phyloP scores from a whole-genome alignment of 1,140 invertebrate species.

The Drosophila busckii region DNA sequence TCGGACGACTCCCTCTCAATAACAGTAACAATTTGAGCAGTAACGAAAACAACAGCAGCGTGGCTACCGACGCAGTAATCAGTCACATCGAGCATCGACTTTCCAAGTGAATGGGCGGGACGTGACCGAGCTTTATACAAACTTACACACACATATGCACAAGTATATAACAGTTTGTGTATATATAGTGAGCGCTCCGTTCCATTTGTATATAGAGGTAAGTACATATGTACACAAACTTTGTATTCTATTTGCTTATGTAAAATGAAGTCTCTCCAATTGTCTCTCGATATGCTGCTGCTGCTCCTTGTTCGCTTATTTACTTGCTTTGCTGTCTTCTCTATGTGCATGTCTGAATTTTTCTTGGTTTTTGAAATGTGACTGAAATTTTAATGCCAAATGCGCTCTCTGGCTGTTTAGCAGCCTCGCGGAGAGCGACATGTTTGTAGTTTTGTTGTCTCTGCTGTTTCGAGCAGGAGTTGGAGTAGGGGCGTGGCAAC shows the following conservation, averaged over 20 bases:
- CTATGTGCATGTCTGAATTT: slow-evolving; percentile 21
- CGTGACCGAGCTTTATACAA: slow-evolving; percentile 54
- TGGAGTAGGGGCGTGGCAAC: neutral
- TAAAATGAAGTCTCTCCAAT: slow-evolving; percentile 40
- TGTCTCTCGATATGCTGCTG: slow-evolving; percentile 23
- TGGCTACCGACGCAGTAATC: slow-evolving; percentile 58
- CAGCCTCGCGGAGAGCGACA: neutral
- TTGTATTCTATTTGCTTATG: slow-evolving; percentile 70
- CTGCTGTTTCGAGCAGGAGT: neutral
- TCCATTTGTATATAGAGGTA: slow-evolving; percentile 9
- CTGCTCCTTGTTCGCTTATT: slow-evolving; percentile 62
- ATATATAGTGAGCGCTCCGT: slow-evolving; percentile 17
- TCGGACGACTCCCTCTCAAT: too few species aligned
- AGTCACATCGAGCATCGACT: slow-evolving; percentile 74
- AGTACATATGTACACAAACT: slow-evolving; percentile 28
- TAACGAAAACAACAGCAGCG: slow-evolving; percentile 20
- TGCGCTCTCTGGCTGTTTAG: slow-evolving; percentile 17
- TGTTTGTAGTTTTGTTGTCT: slow-evolving; percentile 14
- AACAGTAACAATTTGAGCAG: slow-evolving; percentile 33
- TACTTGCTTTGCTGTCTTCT: slow-evolving; percentile 46
- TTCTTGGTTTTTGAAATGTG: slow-evolving; percentile 59
- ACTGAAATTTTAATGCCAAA: slow-evolving; percentile 70
- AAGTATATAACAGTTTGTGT: slow-evolving; percentile 7
- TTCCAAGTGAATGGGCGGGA: slow-evolving; percentile 73
- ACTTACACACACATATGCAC: slow-evolving; percentile 3